A percentile compares a stretch with the other conserved stretches of the same genome.
phyloP scores from a whole-genome alignment of 2,797 vertebrate species.

The Perodicticus potto region DNA sequence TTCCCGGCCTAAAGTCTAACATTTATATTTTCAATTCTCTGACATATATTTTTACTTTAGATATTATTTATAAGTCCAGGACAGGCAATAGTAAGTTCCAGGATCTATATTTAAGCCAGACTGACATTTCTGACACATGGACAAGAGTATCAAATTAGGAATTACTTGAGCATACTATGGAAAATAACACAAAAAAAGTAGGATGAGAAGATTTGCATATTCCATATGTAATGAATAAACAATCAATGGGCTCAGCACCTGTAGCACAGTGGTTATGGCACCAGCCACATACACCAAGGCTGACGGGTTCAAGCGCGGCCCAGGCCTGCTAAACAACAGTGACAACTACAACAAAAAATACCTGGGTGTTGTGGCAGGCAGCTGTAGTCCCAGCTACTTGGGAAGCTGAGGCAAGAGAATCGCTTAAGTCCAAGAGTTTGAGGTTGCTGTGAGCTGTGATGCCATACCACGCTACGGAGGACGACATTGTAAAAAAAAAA shows the following conservation, averaged over 20 bases:
- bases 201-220: not conserved
- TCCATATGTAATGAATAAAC: not conserved
- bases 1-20: not conserved
- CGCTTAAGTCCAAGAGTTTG: too few relatives aligned
- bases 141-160: not conserved
- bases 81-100: not conserved
- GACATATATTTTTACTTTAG: not conserved
- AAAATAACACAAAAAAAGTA: conserved; percentile 50
- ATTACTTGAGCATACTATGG: not conserved
- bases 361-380: too few relatives aligned
- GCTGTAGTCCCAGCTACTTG: too few relatives aligned
- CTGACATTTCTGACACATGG: not conserved
- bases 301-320: too few relatives aligned
- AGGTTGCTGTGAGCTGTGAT: too few relatives aligned
- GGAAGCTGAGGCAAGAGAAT: too few relatives aligned
- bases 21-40: conserved; percentile 7
- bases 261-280: too few relatives aligned
- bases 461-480: too few relatives aligned
- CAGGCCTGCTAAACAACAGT: too few relatives aligned
- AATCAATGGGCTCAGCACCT: not conserved
- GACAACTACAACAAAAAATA: too few relatives aligned
- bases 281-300: too few relatives aligned
- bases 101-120: conserved; percentile 6
- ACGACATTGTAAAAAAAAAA: too few relatives aligned
- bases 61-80: not conserved